Evolutionary conservation across 2,888 invertebrate species (phyloP), one percentile per base, ranked within the genome.

Genomic region (Dorcus hopei): DNA sequence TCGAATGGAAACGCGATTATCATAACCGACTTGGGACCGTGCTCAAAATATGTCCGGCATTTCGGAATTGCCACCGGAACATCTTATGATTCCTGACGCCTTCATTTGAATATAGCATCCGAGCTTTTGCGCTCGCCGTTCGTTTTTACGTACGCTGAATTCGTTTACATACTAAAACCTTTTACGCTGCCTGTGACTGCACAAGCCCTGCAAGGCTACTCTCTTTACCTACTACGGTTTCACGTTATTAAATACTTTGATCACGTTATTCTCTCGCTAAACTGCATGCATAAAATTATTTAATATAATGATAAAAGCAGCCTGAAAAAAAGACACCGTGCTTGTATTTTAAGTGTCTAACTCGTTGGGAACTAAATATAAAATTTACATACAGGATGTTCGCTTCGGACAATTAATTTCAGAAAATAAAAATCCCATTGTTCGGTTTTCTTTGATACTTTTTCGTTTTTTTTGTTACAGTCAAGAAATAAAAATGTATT

Each of bases 1-100:
- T 77, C 76, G 77, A 77, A 77, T 77, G 72, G 74, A 70, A 74
- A 74, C 73, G 74, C 72, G 75, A 75, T 75, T 76, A 76, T 74
- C 74, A 76, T 75, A 75, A 74, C 73, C 69, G 72, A 57, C 52
- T 57, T 41, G 51, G 63, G 55, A 45, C 59, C 59, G 63, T 57
- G 63, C 59, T 63, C 59, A 61, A 63, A 63, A 45, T 45, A 45
- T 45, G 45, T 45, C 45, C 45, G 56, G 56, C 54, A 55, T 59
- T 59, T 56, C 55, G 43, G 56, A 75, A 76, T 76, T 76, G 73
- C 74, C 66, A 70, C 71, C 65, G 72, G 68, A 75, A 75, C 76
- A 75, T 75, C 76, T 76, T 76, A 70, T 73, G 73, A 73, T 74
- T 61, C 48, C 57, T 64, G 65, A 64, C 65, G 72, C 73, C 70